Conservation (phyloP, 2,797 vertebrate genomes). For the Enteromius afrohamiltoni region DNA sequence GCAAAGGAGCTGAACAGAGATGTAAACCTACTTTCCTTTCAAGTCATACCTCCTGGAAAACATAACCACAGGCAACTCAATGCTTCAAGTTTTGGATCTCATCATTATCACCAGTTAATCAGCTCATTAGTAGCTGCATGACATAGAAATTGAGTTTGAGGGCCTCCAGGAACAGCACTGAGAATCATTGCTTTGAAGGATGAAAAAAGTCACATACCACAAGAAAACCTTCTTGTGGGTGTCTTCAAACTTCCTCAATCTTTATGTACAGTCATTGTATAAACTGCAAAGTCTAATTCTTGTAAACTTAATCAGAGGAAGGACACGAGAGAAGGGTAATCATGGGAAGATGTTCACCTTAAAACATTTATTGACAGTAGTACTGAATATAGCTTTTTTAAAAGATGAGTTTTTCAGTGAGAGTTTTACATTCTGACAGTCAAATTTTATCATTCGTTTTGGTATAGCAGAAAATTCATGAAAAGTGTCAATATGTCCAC, state of each 20-base stretch:
- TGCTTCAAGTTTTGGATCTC: background rate
- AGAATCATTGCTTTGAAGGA: conserved; percentile 3
- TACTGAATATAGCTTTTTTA: background rate
- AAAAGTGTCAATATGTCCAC: background rate
- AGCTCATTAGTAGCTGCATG: conserved; percentile 17
- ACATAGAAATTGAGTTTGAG: background rate
- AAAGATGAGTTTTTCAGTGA: background rate
- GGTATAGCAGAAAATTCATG: background rate
- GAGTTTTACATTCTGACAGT: background rate
- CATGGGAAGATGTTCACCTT: background rate
- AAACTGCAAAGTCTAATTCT: background rate
- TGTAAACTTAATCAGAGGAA: background rate
- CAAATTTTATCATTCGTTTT: background rate
- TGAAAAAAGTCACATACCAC: background rate
- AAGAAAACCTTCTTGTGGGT: background rate
- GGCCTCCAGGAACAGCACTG: background rate
- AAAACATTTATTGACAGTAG: background rate
- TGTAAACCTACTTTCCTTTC: conserved; percentile 12
- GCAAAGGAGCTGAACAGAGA: background rate
- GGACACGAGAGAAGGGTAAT: background rate
- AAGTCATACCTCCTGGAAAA: conserved; percentile 14
- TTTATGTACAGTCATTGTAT: background rate
- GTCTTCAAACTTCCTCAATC: background rate
- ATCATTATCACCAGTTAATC: background rate
- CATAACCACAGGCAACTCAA: background rate